These are phyloP conservation scores for Lasioglossum oenotherae DNA, from an alignment of 2,888 invertebrate species.

Conservation along the genomic window DNA sequence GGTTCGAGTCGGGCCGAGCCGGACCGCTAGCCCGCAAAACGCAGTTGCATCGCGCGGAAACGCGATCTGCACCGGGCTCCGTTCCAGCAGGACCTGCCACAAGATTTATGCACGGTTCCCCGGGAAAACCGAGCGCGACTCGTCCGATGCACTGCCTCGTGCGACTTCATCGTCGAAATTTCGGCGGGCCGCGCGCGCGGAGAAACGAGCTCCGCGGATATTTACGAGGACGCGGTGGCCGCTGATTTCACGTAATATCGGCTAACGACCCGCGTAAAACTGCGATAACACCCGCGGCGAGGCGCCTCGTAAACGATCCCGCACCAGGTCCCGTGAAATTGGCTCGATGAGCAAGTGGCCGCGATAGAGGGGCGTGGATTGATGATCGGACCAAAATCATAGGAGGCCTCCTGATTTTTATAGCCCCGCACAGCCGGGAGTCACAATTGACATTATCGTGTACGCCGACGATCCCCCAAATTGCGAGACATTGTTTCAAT, in stretches of 20 bases:
- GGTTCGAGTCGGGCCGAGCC: background rate
- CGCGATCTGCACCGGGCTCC: constrained; percentile 28
- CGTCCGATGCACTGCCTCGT: constrained; percentile 44
- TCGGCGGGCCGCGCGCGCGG: background rate
- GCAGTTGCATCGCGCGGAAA: constrained; percentile 32
- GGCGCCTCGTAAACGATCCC: background rate
- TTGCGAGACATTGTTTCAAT: background rate
- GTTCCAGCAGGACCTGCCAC: background rate
- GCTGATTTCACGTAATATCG: constrained; percentile 18
- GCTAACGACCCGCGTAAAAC: constrained; percentile 15
- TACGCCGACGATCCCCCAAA: background rate
- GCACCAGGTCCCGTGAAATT: constrained; percentile 15
- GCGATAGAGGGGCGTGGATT: constrained; percentile 7
- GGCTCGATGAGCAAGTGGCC: background rate
- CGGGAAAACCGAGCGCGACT: constrained; percentile 49
- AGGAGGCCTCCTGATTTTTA: background rate
- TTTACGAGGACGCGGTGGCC: constrained; percentile 29
- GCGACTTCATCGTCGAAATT: constrained; percentile 23
- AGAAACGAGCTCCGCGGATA: constrained; percentile 16
- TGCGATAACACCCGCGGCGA: background rate
- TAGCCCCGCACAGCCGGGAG: background rate
- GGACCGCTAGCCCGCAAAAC: constrained; percentile 46
- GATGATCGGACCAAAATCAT: background rate
- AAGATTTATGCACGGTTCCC: constrained; percentile 55
- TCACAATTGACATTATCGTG: background rate